Evolutionary conservation across 2,797 vertebrate species (phyloP).

Genomic region (Valencia hispanica): DNA sequence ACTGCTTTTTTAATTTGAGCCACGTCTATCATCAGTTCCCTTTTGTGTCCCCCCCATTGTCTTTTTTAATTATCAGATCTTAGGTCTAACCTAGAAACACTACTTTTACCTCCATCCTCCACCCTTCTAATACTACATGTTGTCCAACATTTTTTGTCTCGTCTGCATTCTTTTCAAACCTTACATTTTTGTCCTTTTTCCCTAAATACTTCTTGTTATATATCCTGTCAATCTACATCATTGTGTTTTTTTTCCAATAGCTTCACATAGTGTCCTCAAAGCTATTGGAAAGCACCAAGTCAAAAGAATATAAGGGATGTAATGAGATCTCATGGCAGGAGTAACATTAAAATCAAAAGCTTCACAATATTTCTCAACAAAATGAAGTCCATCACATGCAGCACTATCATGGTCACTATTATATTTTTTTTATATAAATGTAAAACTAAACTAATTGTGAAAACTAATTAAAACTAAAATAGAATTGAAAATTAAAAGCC

Average conservation of each 20-base stretch:
- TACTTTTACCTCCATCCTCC: not conserved
- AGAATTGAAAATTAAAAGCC: too few species aligned
- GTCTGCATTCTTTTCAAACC: not conserved
- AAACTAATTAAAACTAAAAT: too few species aligned
- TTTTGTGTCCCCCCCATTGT: conserved; percentile 37
- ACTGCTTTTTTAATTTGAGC: conserved; percentile 38
- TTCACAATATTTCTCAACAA: not conserved
- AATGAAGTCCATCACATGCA: not conserved
- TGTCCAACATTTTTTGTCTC: conserved; percentile 23
- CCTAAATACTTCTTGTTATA: conserved; percentile 1
- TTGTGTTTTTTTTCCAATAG: not conserved
- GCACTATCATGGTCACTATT: too few species aligned
- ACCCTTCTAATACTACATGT: not conserved
- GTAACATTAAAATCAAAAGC: not conserved
- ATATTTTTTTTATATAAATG: too few species aligned
- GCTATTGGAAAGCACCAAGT: not conserved
- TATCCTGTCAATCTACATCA: conserved; percentile 3
- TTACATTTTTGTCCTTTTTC: not conserved
- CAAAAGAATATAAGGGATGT: not conserved
- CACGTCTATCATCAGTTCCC: conserved; percentile 35
- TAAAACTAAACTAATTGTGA: too few species aligned
- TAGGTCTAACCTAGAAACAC: conserved; percentile 50
- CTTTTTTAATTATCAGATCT: conserved; percentile 48
- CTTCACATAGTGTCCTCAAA: conserved; percentile 1
- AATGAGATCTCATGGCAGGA: not conserved